Base-by-base conservation (phyloP, 2,113 vertebrate species). In the Sinocyclocheilus anshuiensis region DNA sequence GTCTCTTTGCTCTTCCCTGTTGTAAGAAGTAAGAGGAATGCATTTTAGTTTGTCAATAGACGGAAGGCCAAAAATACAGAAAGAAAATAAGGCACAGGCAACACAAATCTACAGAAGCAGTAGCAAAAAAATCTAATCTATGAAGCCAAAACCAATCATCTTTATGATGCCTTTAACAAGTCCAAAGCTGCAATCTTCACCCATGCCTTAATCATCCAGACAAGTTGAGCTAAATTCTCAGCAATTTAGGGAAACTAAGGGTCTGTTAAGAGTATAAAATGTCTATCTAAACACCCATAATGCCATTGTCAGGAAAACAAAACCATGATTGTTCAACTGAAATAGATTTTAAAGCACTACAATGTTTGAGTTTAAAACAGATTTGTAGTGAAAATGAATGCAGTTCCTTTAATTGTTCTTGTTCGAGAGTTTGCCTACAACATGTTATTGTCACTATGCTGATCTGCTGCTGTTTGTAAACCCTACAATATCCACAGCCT, bases 1-100 rank as follows among this genome's bases (percentile, higher is more conserved):
- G 75, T 96, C 95, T 84, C 95, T 96, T 88, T 57, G 89, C 45
- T 63, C 76, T n/a, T 84, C 76, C 57, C 86, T 87, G 67, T 83
- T 39, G 72, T 53, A 42, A 42, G 16, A 48, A 84, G 26, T 20
- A 59, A 42, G 18, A 74, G 0, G 61, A 79, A 59, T 39, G 6
- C 10, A 53, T 13, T 55, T 78, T 11, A 77, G 24, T 33, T 55
- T 3, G 15, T 33, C 4, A 78, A 57, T 55, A 26, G 1, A 53
- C 16, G 18, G 7, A 57, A 20, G 12, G n/a, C 12, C 24, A 50
- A 77, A 26, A 50, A 45, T 22, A 42, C 36, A 36, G 33, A 69
- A 45, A 75, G 39, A 76, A 48, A 55, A 55, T 63, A 10, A 63
- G 59, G 7, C 26, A 71, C 13, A 59, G 16, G 11, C 13, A 39